These are phyloP conservation scores for Nymphalis polychloros DNA, from an alignment of 2,888 invertebrate genomes.

Conservation along the genomic window DNA sequence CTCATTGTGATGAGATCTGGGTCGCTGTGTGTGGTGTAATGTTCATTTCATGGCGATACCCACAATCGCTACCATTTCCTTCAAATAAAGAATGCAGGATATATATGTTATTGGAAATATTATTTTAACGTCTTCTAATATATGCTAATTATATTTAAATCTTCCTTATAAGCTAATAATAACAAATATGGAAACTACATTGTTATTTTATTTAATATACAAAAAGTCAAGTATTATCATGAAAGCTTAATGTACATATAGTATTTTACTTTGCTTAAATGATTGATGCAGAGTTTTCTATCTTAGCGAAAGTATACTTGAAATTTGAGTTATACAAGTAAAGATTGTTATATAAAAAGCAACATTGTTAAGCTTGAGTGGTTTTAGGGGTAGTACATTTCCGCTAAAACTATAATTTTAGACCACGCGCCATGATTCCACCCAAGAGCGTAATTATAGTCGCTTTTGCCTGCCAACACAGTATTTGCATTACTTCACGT, in stretches of 20 bases:
- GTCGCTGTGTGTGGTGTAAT: conserved; percentile 47
- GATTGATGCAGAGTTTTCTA: neutral
- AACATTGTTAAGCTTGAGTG: conserved; percentile 11
- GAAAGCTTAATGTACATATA: neutral
- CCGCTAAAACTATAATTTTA: conserved; percentile 30
- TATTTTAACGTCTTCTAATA: neutral
- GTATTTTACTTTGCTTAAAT: neutral
- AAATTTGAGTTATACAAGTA: neutral
- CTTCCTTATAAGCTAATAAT: neutral
- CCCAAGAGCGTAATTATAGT: conserved; percentile 65
- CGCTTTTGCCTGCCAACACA: conserved; percentile 56
- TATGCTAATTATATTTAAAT: too few relatives aligned
- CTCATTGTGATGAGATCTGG: conserved; percentile 45
- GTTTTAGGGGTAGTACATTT: conserved; percentile 20
- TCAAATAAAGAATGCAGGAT: neutral
- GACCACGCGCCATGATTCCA: conserved; percentile 47
- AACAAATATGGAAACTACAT: neutral
- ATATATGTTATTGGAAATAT: neutral
- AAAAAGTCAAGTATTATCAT: neutral
- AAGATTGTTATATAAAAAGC: neutral
- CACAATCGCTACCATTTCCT: neutral
- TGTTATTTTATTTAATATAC: neutral
- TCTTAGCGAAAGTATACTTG: conserved; percentile 5
- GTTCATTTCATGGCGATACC: conserved; percentile 48
- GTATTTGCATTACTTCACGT: conserved; percentile 59